Conservation (phyloP, 2,888 invertebrate species). For the Drosophila nr. perissopoda region DNA sequence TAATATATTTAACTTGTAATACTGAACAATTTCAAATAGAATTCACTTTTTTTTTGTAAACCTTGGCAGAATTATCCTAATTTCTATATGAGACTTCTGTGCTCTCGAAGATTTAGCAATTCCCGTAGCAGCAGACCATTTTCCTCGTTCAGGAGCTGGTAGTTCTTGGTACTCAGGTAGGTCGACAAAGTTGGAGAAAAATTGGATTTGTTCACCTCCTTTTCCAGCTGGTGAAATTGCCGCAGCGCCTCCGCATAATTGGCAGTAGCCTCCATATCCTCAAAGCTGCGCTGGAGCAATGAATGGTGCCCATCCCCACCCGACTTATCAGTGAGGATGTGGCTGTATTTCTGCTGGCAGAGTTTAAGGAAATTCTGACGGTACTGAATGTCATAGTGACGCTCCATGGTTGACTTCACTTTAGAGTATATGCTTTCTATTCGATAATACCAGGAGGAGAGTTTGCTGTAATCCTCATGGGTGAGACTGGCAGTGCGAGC, state of each 20-base stretch:
- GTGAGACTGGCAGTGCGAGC: constrained; percentile 28
- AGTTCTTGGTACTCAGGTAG: constrained; percentile 67
- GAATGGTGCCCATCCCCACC: constrained; percentile 49
- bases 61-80: background rate
- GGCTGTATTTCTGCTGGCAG: constrained; percentile 32
- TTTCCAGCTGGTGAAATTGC: constrained; percentile 53
- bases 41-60: background rate
- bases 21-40: background rate
- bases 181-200: constrained; percentile 50
- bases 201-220: constrained; percentile 46
- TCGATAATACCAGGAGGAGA: constrained; percentile 67
- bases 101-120: constrained; percentile 41
- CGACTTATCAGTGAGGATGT: constrained; percentile 31
- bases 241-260: constrained; percentile 40
- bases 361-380: constrained; percentile 46
- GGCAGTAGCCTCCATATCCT: constrained; percentile 22
- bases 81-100: background rate
- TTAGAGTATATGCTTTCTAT: constrained; percentile 59
- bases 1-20: background rate
- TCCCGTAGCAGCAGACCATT: constrained; percentile 51
- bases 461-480: constrained; percentile 50
- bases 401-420: constrained; percentile 57
- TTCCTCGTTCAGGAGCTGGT: constrained; percentile 57
- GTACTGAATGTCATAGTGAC: constrained; percentile 53
- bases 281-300: background rate